Evolutionary conservation across 2,113 vertebrate genomes (phyloP).

Genomic region (Electrona antarctica): DNA sequence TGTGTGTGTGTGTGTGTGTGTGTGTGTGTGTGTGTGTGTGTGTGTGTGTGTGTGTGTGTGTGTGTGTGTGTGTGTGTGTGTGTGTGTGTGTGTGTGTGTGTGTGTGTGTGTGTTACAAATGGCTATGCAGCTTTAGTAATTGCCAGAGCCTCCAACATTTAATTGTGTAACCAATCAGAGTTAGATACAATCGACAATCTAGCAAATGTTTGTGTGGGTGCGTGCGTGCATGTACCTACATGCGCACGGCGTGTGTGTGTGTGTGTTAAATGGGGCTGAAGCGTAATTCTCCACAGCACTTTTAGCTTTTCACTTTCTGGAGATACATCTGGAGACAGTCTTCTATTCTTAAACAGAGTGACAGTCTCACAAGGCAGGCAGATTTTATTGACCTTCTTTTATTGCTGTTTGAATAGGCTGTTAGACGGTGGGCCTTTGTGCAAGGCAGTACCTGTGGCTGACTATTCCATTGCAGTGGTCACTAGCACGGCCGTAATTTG

Average conservation of each 20-base stretch:
- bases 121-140: slow-evolving; percentile 29
- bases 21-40: background rate
- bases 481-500: no score
- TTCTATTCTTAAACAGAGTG: slow-evolving; percentile 33
- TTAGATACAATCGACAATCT: slow-evolving; percentile 38
- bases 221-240: slow-evolving; percentile 1
- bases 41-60: slow-evolving; percentile 1
- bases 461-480: no score
- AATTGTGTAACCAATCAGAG: slow-evolving; percentile 59
- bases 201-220: slow-evolving; percentile 30
- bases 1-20: slow-evolving; percentile 8
- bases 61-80: background rate
- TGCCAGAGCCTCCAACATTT: slow-evolving; percentile 38
- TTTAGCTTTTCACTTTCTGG: slow-evolving; percentile 44
- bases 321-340: slow-evolving; percentile 3
- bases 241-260: slow-evolving; percentile 13
- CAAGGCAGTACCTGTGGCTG: no score
- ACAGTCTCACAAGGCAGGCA: background rate
- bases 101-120: slow-evolving; percentile 16
- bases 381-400: slow-evolving; percentile 30
- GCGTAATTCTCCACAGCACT: slow-evolving; percentile 61
- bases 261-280: slow-evolving; percentile 54
- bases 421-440: background rate
- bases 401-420: background rate
- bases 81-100: slow-evolving; percentile 2